Evolutionary conservation across 64 coral and sea anemone species (phyloP), one percentile per base, ranked within the genome.

Genomic region (Montipora foliosa): DNA sequence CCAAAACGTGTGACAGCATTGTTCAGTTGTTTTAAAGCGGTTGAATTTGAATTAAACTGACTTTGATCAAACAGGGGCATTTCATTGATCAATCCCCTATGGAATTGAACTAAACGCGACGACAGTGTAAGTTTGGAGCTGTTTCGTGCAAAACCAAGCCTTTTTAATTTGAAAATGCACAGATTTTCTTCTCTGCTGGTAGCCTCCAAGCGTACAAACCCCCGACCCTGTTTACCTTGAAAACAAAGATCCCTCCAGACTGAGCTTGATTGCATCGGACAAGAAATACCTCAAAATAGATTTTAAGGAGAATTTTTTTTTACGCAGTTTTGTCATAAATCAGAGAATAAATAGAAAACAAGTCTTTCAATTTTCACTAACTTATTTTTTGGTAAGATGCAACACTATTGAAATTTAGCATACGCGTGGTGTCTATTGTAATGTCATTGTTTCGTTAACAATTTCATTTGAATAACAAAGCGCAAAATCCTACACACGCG

Each of bases 401-500:
- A 89, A 45, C 20, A 64, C 64, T 57, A 95, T 90, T 66, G 87
- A 78, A 77, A 61, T 77, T 58, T 21, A 61, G n/a, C 51, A n/a
- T 53, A 85, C 87, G 93, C 88, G 93, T 95, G 93, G 79, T 95
- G 81, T 90, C 74, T 62, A 67, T 90, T 94, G 53, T 88, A 55
- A 73, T 67, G 44, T 52, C 48, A 88, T 97, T 95, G 93, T 94
- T 49, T 69, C 76, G 70, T 68, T 86, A 45, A 94, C 95, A 95
- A 89, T 90, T 89, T 73, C 86, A 97, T 97, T 97, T 83, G 48
- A 93, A 97, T 97, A 84, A 97, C 92, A 97, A 97, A 91, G 19
- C 53, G 62, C 15, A 45, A 49, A 52, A 81, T 77, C 48, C 73
- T 57, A 94, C 93, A 88, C 95, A 94, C 95, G 93, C 74, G 82